These are phyloP conservation scores for Emydura subglobosa DNA, from an alignment of 2,113 vertebrate species.

Conservation along the genomic window DNA sequence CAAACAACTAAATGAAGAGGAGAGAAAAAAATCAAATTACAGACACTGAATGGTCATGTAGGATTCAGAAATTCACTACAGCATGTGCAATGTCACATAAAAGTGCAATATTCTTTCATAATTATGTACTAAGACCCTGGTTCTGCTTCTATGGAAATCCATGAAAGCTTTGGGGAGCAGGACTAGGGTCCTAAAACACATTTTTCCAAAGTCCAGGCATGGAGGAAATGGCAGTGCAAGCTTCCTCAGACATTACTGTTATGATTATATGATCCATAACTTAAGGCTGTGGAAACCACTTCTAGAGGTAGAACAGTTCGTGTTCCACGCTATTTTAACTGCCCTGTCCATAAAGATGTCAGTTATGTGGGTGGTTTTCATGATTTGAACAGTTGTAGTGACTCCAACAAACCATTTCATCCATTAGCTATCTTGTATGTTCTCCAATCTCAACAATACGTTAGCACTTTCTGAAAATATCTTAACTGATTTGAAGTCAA, in stretches of 20 bases:
- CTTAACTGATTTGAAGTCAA: neutral
- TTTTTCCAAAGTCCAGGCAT: neutral
- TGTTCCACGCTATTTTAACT: neutral
- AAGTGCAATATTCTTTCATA: neutral
- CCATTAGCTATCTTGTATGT: neutral
- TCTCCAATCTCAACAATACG: neutral
- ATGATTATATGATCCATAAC: neutral
- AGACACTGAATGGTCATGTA: neutral
- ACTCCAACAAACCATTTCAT: neutral
- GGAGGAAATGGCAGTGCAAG: neutral
- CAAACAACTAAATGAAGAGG: constrained; percentile 89
- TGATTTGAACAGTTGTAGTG: neutral
- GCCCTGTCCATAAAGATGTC: accelerated
- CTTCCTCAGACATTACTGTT: neutral
- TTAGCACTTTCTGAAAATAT: neutral
- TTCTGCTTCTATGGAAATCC: neutral
- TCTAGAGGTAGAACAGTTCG: neutral
- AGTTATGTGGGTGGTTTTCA: neutral
- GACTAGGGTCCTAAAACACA: neutral
- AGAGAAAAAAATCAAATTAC: neutral
- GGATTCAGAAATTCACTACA: neutral
- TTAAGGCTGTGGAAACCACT: neutral
- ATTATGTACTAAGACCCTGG: neutral
- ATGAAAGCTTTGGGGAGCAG: neutral
- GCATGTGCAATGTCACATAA: neutral